Evolutionary conservation across 2,888 invertebrate genomes (phyloP), one percentile per base, ranked within the genome.

Genomic region (Tenthredo mesomela): DNA sequence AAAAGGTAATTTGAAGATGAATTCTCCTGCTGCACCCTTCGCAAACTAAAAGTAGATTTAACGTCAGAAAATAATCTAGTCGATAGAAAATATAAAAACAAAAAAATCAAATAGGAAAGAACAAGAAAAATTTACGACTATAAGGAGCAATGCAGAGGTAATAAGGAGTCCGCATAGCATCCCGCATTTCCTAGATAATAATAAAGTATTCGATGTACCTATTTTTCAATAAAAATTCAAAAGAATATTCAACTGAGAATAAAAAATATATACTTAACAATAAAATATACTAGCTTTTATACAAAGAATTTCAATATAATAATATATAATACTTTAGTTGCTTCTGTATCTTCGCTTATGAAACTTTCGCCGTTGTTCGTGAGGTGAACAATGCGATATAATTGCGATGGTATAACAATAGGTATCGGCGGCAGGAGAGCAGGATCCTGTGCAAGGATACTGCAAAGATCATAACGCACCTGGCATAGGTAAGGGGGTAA

Each of bases 401-500:
- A 82, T 82, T 82, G 82, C 82, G 47, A 65, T 6, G 67, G n/a
- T 50, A 50, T 50, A 50, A 82, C 70, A 82, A 82, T 70, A 40
- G 67, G 47, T 7, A 43, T 33, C 37, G 40, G 18, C n/a, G 61
- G n/a, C 25, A 21, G 58, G 21, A 29, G 25, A n/a, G 43, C 12
- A 47, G 33, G 43, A 25, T 37, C 29, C 43, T 43, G 82, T 18
- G 4, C 61, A 25, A 43, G 67, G 37, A 12, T 58, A 12, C 78
- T 67, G 80, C n/a, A 47, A 67, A 70, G 82, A 67, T 67, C 47
- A 43, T 25, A 67, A 71, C 73, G 58, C 83, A 85, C 73, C 85
- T 84, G 82, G 85, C 77, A 9, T 85, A 40, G 47, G 82, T 78
- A 85, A 75, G 75, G 86, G 71, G 77, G 83, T 82, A 85, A 85